Conservation (phyloP, 2,888 invertebrate genomes). For the Noctua janthe region DNA sequence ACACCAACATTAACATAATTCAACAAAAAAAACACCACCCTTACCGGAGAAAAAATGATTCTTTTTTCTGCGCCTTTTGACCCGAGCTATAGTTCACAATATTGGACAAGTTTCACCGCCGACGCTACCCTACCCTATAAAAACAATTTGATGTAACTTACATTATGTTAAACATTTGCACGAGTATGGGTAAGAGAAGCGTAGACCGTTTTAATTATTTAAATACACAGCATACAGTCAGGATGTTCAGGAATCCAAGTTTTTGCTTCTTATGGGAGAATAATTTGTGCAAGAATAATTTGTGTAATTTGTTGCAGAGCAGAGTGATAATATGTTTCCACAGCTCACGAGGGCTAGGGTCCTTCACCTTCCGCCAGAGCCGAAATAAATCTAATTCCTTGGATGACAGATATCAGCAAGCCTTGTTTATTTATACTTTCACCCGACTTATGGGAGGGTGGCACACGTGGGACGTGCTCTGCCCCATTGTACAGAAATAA, state of each 20-base stretch:
- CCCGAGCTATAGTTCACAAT: slow-evolving; percentile 81
- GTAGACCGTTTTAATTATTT: slow-evolving; percentile 30
- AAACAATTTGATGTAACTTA: slow-evolving; percentile 60
- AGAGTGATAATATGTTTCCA: slow-evolving; percentile 57
- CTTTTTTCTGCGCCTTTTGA: slow-evolving; percentile 81
- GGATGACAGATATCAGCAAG: slow-evolving; percentile 90
- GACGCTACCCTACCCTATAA: slow-evolving; percentile 65
- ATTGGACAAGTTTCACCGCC: slow-evolving; percentile 80
- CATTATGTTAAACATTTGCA: slow-evolving; percentile 45
- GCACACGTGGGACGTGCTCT: slow-evolving; percentile 83
- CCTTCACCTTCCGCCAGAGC: slow-evolving; percentile 87
- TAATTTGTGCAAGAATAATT: no score
- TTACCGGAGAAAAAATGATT: slow-evolving; percentile 74
- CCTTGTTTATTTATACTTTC: slow-evolving; percentile 90
- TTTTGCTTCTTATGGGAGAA: slow-evolving; percentile 4
- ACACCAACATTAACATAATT: slow-evolving; percentile 87
- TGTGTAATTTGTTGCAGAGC: no score
- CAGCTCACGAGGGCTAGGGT: slow-evolving; percentile 80
- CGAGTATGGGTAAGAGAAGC: slow-evolving; percentile 34
- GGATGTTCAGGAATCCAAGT: slow-evolving; percentile 10
- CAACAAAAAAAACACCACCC: slow-evolving; percentile 85
- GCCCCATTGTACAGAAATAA: slow-evolving; percentile 85
- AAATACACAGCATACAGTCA: slow-evolving; percentile 4
- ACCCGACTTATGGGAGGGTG: slow-evolving; percentile 81
- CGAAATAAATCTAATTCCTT: slow-evolving; percentile 89